These are phyloP conservation scores for Halictus rubicundus DNA, from an alignment of 1,140 invertebrate genomes.

Conservation along the genomic window DNA sequence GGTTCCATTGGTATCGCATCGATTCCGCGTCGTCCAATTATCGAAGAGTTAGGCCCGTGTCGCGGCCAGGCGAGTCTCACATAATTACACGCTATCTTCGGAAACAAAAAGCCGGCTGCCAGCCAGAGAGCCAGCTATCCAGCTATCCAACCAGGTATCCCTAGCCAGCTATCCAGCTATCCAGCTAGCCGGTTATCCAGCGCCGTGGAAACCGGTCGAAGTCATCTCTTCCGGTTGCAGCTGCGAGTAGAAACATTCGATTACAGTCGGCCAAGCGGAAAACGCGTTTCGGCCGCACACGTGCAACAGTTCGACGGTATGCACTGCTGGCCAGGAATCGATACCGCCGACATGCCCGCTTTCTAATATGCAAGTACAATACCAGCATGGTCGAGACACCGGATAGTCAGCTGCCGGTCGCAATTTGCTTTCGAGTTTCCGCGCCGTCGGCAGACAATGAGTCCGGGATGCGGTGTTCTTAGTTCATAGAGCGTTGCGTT, in stretches of 20 bases:
- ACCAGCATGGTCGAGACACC: neutral
- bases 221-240: neutral
- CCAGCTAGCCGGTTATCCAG: too few species aligned
- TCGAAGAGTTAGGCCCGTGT: too few species aligned
- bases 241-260: conserved; percentile 31
- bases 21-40: too few species aligned
- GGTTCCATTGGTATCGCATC: too few species aligned
- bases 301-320: conserved; percentile 24
- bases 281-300: conserved; percentile 27
- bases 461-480: neutral
- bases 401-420: conserved; percentile 10
- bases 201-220: neutral
- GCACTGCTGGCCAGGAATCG: conserved; percentile 20
- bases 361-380: conserved; percentile 47
- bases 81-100: too few species aligned
- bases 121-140: too few species aligned
- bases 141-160: too few species aligned
- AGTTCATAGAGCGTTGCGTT: neutral
- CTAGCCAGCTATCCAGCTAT: too few species aligned
- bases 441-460: conserved; percentile 6
- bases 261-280: conserved; percentile 24
- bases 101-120: too few species aligned
- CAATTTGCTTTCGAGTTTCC: conserved; percentile 27
- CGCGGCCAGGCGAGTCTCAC: too few species aligned
- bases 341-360: conserved; percentile 22